Conservation (phyloP, 2,888 invertebrate species). For the Steinernema hermaphroditum region DNA sequence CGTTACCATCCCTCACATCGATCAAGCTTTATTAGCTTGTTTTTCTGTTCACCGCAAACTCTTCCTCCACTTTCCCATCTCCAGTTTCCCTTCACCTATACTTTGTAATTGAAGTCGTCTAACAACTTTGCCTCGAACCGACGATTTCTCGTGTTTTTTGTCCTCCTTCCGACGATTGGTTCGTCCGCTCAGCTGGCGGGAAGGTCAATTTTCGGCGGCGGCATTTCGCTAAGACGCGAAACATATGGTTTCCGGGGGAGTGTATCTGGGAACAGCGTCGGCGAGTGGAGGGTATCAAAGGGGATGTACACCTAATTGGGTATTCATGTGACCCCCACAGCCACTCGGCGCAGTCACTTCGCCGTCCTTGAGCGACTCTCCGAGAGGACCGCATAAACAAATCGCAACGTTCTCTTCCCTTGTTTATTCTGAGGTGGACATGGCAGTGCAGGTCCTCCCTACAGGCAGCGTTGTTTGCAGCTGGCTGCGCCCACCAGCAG, state of each 20-base stretch:
- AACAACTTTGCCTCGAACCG: neutral
- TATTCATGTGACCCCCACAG: slow-evolving; percentile 22
- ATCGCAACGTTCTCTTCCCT: neutral
- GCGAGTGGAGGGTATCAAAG: neutral
- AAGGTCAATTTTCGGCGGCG: slow-evolving; percentile 4
- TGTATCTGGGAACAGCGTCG: neutral
- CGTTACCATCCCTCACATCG: too few relatives aligned
- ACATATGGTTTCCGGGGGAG: neutral
- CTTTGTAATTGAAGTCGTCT: too few relatives aligned
- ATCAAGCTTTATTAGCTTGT: too few relatives aligned
- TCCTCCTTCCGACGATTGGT: neutral
- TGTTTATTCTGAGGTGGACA: neutral
- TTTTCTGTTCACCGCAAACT: too few relatives aligned
- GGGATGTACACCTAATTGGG: neutral
- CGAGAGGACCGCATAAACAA: neutral
- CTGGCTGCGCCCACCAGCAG: neutral
- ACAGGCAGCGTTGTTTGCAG: neutral
- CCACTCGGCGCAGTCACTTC: neutral
- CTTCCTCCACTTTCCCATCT: too few relatives aligned
- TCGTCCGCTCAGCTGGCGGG: neutral
- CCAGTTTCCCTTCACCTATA: too few relatives aligned
- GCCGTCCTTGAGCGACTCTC: slow-evolving; percentile 18
- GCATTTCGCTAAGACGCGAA: neutral
- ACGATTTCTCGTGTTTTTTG: neutral
- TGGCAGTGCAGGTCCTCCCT: neutral